phyloP scores from a whole-genome alignment of 2,113 vertebrate species.

The Noctilio leporinus region DNA sequence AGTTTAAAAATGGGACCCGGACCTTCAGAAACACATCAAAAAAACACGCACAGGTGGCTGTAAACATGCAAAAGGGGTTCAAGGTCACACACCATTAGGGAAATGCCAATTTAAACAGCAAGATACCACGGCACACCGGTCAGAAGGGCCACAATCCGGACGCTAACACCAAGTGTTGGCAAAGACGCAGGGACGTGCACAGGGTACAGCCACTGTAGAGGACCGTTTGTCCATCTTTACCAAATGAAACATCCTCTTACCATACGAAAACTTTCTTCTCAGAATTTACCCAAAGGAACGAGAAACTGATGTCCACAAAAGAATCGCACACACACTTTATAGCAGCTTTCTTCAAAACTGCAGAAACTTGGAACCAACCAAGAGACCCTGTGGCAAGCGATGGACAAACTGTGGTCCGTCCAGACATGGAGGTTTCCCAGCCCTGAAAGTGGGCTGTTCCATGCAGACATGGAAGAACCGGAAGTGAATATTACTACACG shows the following conservation, averaged over 20 bases:
- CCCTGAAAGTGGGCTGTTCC: background rate
- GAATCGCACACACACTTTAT: no score
- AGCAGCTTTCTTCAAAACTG: no score
- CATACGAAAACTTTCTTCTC: no score
- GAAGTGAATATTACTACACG: accelerated
- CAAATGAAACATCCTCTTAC: background rate
- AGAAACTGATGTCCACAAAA: no score
- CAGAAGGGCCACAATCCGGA: background rate
- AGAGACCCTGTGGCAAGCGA: no score
- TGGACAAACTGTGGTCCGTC: no score
- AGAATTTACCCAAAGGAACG: no score
- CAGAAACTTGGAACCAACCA: no score
- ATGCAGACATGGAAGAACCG: no score
- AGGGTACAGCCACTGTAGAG: background rate
- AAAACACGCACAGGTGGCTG: background rate
- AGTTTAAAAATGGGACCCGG: background rate
- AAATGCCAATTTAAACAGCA: background rate
- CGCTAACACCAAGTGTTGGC: background rate
- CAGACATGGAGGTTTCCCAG: no score
- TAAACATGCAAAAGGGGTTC: background rate
- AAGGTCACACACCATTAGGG: accelerated
- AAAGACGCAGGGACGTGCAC: no score
- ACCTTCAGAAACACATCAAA: background rate
- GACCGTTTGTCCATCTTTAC: background rate
- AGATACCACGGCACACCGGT: background rate